phyloP scores from a whole-genome alignment of 1,140 invertebrate genomes.

The Magallana ariakensis region DNA sequence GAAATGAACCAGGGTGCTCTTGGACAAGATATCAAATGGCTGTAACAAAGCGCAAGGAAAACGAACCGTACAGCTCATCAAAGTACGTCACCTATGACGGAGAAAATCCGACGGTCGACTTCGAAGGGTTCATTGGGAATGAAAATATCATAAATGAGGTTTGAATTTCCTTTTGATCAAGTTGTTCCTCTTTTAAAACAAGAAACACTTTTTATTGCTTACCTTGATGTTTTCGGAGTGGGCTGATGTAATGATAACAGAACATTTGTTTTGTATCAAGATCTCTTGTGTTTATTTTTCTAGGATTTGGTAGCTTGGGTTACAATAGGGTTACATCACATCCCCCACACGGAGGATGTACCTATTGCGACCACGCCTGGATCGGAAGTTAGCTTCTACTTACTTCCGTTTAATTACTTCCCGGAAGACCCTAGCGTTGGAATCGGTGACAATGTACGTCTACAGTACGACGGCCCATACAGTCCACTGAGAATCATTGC shows the following conservation, averaged over 20 bases:
- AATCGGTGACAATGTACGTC: constrained; percentile 46
- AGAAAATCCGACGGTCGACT: constrained; percentile 61
- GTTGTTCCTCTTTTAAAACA: too few species aligned
- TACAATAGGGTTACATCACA: constrained; percentile 60
- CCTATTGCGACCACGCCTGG: constrained; percentile 61
- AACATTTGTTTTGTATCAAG: too few species aligned
- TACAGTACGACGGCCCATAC: constrained; percentile 43
- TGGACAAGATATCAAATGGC: constrained; percentile 72
- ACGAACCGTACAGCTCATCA: constrained; percentile 61
- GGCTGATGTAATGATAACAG: too few species aligned
- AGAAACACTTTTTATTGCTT: too few species aligned
- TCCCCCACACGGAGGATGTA: constrained; percentile 64
- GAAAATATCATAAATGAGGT: constrained; percentile 63
- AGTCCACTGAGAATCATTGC: background rate
- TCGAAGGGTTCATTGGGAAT: constrained; percentile 62
- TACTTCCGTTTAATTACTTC: constrained; percentile 67
- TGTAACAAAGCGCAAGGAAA: constrained; percentile 69
- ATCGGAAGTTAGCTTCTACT: constrained; percentile 52
- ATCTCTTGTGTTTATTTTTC: background rate
- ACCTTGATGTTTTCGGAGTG: too few species aligned
- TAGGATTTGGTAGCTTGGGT: constrained; percentile 67
- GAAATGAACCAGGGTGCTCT: constrained; percentile 66
- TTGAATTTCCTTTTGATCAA: background rate
- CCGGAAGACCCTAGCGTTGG: constrained; percentile 59
- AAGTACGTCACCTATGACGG: constrained; percentile 60